Base-by-base conservation (phyloP, 2,888 invertebrate species). In the Disparrhopalites patrizii region DNA sequence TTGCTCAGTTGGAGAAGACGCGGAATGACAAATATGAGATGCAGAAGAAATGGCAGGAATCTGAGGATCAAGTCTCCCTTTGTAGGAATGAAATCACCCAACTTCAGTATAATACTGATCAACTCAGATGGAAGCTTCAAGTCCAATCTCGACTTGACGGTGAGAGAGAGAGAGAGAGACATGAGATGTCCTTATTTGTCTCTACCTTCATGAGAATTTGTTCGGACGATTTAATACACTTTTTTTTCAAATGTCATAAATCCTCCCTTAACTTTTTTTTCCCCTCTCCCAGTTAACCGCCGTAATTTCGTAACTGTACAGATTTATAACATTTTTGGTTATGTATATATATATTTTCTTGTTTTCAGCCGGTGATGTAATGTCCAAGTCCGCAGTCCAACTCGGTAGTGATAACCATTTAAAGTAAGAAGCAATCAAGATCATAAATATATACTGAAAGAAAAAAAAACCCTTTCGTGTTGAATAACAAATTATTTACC, bases 1-100 rank as follows among this genome's bases (percentile, higher is more conserved):
- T 72, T 51, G 74, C 74, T 20, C 74, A 74, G 52, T 40, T 74
- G 43, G 70, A 64, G 38, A 74, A 72, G 57, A 68, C 66, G 15
- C 60, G 70, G 18, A 65, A 61, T 8, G 74, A 74, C 51, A 74
- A 73, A 56, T 43, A 68, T 30, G 62, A 60, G 25, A 60, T 74
- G 47, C 68, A 72, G 13, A 66, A 70, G 54, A 61, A 61, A 31
- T 69, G 63, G 47, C 64, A 67, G 47, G 30, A 38, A 20, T 47
- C 70, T 40, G 73, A 73, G 43, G 54, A 38, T 13, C 65, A 65
- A 43, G 58, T 68, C 15, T 54, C 64, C 15, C 68, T 68, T 36
- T 18, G 62, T 3, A 66, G 68, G 56, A 66, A 66, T 57, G 70
- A 71, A 30, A 67, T 70, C 25, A 61, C 33, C 62, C 70, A 70